A percentile compares a stretch with the other conserved stretches of the same genome.
These are phyloP conservation scores for Ivindomyrus marchei DNA, from an alignment of 2,113 vertebrate species.

Conservation along the genomic window DNA sequence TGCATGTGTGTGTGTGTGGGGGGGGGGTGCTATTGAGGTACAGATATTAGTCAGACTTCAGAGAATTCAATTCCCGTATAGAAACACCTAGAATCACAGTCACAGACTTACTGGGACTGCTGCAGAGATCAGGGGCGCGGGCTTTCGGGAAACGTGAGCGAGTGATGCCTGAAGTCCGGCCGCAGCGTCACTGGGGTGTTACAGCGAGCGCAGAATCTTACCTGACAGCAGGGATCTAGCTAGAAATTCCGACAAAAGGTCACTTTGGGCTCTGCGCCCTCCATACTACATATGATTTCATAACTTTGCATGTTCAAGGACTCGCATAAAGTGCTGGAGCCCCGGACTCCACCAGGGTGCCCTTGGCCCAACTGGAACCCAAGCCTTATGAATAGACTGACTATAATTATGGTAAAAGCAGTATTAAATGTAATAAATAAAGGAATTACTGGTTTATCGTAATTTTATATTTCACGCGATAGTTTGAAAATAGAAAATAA, in stretches of 20 bases:
- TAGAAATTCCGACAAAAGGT: background rate
- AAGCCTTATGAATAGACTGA: background rate
- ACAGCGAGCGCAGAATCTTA: background rate
- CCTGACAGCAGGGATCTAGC: background rate
- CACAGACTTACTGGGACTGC: background rate
- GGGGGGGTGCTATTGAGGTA: background rate
- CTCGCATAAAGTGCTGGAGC: background rate
- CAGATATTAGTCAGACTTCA: conserved; percentile 19
- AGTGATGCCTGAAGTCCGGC: background rate
- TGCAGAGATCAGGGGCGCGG: too few relatives aligned
- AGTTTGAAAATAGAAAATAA: background rate
- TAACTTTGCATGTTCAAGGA: background rate
- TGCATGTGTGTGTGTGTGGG: background rate
- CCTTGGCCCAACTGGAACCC: background rate
- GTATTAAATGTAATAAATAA: background rate
- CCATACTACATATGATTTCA: background rate
- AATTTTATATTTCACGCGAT: background rate
- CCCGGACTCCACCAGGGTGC: background rate
- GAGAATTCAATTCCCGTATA: background rate
- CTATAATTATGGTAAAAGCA: background rate
- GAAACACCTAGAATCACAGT: background rate
- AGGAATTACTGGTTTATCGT: background rate
- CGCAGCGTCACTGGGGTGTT: background rate
- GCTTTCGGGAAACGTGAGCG: background rate
- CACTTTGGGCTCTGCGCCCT: background rate